These are phyloP conservation scores for Cotesia chilonis DNA, from an alignment of 1,140 invertebrate genomes.

Conservation along the genomic window DNA sequence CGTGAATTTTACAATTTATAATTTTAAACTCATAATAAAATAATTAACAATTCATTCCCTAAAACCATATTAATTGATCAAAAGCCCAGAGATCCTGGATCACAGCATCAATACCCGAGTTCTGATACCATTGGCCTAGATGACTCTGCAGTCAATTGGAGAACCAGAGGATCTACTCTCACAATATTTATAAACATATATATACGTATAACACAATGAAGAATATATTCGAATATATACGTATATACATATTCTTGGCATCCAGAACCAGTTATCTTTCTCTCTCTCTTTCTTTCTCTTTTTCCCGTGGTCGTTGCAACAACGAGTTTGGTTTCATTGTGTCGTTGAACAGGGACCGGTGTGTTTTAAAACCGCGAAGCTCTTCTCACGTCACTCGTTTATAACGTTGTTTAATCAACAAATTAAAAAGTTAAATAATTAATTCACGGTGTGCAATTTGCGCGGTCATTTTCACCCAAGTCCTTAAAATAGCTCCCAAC, in stretches of 20 bases:
- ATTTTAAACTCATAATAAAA: no score
- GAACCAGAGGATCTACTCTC: background rate
- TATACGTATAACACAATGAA: no score
- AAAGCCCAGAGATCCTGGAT: no score
- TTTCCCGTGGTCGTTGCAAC: constrained; percentile 11
- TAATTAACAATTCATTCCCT: no score
- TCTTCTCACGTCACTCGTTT: no score
- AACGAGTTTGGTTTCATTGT: constrained; percentile 22
- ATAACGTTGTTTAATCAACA: no score
- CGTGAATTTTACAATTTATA: no score
- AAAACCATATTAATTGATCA: no score
- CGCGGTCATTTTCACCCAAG: background rate
- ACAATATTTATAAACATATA: no score
- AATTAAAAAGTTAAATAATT: no score
- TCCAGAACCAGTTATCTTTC: constrained; percentile 16
- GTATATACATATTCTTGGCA: constrained; percentile 1
- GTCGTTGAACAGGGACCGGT: constrained; percentile 34
- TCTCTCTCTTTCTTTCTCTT: background rate
- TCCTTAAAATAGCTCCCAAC: no score
- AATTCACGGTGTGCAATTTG: background rate
- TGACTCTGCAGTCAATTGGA: constrained; percentile 15
- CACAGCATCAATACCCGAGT: constrained; percentile 2
- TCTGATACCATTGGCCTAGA: constrained; percentile 21
- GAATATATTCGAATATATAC: background rate
- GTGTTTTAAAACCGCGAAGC: constrained; percentile 30